phyloP scores from a whole-genome alignment of 2,888 invertebrate species.

The Aproaerema taeniolella region DNA sequence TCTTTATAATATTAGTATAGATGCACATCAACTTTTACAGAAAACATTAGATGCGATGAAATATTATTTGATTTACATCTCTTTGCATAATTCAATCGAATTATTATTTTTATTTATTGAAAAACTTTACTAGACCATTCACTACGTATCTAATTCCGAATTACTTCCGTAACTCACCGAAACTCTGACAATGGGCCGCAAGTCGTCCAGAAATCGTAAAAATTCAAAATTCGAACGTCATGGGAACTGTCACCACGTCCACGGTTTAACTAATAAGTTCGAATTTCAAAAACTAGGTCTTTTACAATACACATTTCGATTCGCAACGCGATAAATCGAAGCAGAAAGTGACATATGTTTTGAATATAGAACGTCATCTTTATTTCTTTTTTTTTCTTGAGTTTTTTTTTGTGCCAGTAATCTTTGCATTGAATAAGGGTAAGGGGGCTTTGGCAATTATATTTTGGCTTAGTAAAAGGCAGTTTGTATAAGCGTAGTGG shows the following conservation, averaged over 20 bases:
- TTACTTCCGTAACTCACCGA: constrained; percentile 64
- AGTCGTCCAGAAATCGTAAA: constrained; percentile 54
- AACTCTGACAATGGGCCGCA: constrained; percentile 47
- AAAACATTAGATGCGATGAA: too few species aligned
- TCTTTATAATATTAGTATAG: too few species aligned
- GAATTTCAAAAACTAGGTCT: constrained; percentile 33
- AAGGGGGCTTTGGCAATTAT: constrained; percentile 71
- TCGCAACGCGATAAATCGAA: constrained; percentile 61
- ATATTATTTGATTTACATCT: too few species aligned
- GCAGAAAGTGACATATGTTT: constrained; percentile 71
- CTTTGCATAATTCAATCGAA: too few species aligned
- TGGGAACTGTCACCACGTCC: constrained; percentile 67
- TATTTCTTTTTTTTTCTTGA: constrained; percentile 42
- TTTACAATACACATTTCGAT: constrained; percentile 44
- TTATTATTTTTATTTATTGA: too few species aligned
- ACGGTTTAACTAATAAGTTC: constrained; percentile 65
- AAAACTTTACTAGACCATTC: constrained; percentile 40
- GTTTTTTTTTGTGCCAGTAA: constrained; percentile 24
- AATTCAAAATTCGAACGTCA: constrained; percentile 61
- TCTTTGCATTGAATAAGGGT: constrained; percentile 36
- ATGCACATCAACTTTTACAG: too few species aligned
- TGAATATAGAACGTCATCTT: constrained; percentile 66
- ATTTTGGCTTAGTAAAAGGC: constrained; percentile 47
- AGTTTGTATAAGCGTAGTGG: constrained; percentile 45
- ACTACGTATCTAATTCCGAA: constrained; percentile 63